A percentile compares a stretch with the other conserved stretches of the same genome.
Conservation (phyloP, 2,113 vertebrate species). For the Callionymus lyra region DNA sequence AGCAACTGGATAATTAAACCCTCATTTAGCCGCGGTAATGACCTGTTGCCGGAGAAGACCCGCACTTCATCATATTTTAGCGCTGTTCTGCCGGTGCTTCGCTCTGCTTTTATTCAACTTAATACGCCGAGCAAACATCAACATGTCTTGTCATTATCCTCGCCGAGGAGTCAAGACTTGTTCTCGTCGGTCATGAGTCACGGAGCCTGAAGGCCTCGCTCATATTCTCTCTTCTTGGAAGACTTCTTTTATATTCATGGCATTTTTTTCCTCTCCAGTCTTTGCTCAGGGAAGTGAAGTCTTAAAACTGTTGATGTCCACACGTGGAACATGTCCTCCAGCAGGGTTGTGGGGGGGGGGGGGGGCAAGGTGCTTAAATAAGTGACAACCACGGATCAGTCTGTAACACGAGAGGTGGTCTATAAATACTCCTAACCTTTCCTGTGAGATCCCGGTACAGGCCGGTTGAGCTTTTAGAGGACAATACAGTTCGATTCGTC, state of each 20-base stretch:
- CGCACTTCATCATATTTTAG: too few relatives aligned
- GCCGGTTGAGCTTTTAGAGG: conserved; percentile 23
- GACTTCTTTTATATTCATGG: not conserved
- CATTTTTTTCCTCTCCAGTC: conserved; percentile 5
- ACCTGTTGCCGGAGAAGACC: conserved; percentile 7
- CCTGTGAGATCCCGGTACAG: conserved; percentile 35
- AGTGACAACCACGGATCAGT: conserved; percentile 53
- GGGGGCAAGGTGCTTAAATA: conserved; percentile 62
- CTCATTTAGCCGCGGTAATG: conserved; percentile 13
- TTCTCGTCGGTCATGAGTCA: conserved; percentile 25
- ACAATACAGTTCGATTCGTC: conserved; percentile 25
- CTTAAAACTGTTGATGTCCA: conserved; percentile 28
- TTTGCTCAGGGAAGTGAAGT: too few relatives aligned
- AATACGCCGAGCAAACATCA: conserved; percentile 7
- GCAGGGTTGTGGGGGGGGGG: conserved; percentile 22
- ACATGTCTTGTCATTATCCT: not conserved
- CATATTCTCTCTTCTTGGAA: conserved; percentile 3
- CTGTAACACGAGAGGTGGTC: conserved; percentile 65
- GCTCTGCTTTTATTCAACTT: too few relatives aligned
- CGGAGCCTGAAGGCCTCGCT: conserved; percentile 20
- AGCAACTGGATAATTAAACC: conserved; percentile 31
- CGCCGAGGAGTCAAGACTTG: conserved; percentile 46
- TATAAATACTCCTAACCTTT: conserved; percentile 75
- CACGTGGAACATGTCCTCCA: conserved; percentile 25
- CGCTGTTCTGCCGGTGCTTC: too few relatives aligned